Conservation (phyloP, 2,888 invertebrate genomes). For the Melanchra persicariae region DNA sequence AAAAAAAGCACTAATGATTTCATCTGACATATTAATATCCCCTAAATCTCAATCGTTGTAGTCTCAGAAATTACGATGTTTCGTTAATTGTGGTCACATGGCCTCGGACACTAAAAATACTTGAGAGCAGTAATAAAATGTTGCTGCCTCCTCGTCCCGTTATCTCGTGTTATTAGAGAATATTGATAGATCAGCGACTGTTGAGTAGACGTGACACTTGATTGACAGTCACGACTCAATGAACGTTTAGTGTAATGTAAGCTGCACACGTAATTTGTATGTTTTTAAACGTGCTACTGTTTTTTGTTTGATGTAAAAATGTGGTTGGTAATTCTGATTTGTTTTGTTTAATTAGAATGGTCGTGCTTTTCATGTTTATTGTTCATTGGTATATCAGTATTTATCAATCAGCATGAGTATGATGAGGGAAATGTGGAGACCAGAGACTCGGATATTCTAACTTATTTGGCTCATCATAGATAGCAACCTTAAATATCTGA, state of each 20-base stretch:
- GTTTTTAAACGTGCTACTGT: slow-evolving; percentile 56
- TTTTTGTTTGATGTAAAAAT: slow-evolving; percentile 39
- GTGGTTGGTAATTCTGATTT: background rate
- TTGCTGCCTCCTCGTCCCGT: slow-evolving; percentile 67
- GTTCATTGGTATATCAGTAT: too few relatives aligned
- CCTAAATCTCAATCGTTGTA: slow-evolving; percentile 49
- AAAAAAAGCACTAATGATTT: slow-evolving; percentile 48
- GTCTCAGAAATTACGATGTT: slow-evolving; percentile 61
- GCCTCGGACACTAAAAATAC: slow-evolving; percentile 56
- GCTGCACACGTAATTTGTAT: slow-evolving; percentile 42
- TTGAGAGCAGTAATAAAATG: slow-evolving; percentile 73
- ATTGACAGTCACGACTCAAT: slow-evolving; percentile 58
- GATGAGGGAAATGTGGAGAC: too few relatives aligned
- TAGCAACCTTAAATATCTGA: too few relatives aligned
- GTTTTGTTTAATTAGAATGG: slow-evolving; percentile 3
- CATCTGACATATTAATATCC: slow-evolving; percentile 56
- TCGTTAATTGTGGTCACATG: slow-evolving; percentile 57
- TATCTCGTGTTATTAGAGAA: slow-evolving; percentile 73
- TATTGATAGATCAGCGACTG: slow-evolving; percentile 61
- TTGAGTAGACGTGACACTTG: slow-evolving; percentile 64
- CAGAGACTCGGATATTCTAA: too few relatives aligned
- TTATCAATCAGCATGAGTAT: too few relatives aligned
- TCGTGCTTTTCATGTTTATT: background rate
- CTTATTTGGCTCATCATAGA: too few relatives aligned
- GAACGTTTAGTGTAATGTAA: slow-evolving; percentile 21